Conservation (phyloP, 2,888 invertebrate species). For the Heliconius erato region DNA sequence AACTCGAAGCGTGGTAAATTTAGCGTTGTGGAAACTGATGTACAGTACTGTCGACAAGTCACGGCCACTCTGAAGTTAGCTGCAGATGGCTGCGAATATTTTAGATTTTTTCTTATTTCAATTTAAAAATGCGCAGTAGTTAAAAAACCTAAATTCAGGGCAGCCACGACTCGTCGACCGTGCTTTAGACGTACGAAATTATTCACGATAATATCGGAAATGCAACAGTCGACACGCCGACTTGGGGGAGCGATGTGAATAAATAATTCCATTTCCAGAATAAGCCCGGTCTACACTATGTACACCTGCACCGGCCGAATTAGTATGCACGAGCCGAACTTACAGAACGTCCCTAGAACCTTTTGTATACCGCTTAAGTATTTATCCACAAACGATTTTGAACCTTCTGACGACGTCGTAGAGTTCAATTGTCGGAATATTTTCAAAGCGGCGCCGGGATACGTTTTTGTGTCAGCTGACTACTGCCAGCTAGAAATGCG, state of each 20-base stretch:
- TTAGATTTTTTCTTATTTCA: no score
- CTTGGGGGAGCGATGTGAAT: constrained; percentile 48
- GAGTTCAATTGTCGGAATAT: constrained; percentile 89
- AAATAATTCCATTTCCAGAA: constrained; percentile 73
- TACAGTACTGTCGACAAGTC: no score
- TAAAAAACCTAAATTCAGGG: no score
- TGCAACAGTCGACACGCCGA: constrained; percentile 33
- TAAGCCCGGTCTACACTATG: constrained; percentile 89
- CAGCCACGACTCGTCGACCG: no score
- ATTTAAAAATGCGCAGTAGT: no score
- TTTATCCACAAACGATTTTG: constrained; percentile 59
- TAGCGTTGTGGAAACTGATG: neutral
- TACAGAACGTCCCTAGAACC: constrained; percentile 96
- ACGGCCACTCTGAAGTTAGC: no score
- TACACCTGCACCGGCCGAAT: constrained; percentile 93
- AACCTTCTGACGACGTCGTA: constrained; percentile 64
- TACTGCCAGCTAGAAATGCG: constrained; percentile 98
- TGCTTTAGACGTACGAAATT: constrained; percentile 8
- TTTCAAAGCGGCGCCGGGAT: constrained; percentile 87
- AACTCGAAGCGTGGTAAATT: neutral
- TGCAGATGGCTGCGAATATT: no score
- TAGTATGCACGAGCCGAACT: constrained; percentile 96
- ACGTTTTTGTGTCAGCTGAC: constrained; percentile 94
- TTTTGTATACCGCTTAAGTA: constrained; percentile 87
- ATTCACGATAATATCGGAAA: constrained; percentile 42